Evolutionary conservation across 2,888 invertebrate genomes (phyloP).

Genomic region (Dascillus cervinus): DNA sequence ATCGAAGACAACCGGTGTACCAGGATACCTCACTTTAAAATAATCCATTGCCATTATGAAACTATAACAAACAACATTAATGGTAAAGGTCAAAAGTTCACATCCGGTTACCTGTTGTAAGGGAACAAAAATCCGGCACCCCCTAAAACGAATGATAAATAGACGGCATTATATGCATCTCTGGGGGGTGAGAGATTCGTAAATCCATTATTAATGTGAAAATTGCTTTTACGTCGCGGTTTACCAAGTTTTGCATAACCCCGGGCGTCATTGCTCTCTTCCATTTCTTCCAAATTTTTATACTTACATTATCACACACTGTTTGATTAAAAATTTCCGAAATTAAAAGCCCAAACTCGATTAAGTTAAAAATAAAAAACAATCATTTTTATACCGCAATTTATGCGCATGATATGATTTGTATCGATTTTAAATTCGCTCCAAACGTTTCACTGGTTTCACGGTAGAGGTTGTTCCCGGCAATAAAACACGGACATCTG

Average conservation of each 20-base stretch:
- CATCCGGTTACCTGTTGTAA: slow-evolving; percentile 69
- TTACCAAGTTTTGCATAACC: slow-evolving; percentile 37
- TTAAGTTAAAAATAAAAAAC: no score
- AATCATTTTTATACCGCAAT: neutral
- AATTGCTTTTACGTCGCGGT: slow-evolving; percentile 26
- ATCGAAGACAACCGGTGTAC: slow-evolving; percentile 81
- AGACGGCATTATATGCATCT: slow-evolving; percentile 64
- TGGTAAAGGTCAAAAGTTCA: no score
- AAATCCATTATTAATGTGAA: slow-evolving; percentile 42
- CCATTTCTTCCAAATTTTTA: slow-evolving; percentile 18
- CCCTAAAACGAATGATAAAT: slow-evolving; percentile 69
- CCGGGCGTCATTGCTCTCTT: slow-evolving; percentile 31
- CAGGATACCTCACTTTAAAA: slow-evolving; percentile 78
- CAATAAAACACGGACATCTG: slow-evolving; percentile 20
- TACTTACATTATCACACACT: neutral
- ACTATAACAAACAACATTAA: slow-evolving; percentile 45
- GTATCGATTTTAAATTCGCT: slow-evolving; percentile 24
- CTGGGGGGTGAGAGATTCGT: slow-evolving; percentile 59
- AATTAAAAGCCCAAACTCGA: no score
- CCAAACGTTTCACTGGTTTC: slow-evolving; percentile 18
- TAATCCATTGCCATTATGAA: slow-evolving; percentile 93
- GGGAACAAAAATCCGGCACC: slow-evolving; percentile 87
- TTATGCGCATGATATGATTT: slow-evolving; percentile 8
- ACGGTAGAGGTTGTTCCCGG: neutral
- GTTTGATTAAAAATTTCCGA: slow-evolving; percentile 1